A percentile compares a stretch with the other conserved stretches of the same genome.
phyloP scores from a whole-genome alignment of 2,888 invertebrate species.

The Erpobdella octoculata region DNA sequence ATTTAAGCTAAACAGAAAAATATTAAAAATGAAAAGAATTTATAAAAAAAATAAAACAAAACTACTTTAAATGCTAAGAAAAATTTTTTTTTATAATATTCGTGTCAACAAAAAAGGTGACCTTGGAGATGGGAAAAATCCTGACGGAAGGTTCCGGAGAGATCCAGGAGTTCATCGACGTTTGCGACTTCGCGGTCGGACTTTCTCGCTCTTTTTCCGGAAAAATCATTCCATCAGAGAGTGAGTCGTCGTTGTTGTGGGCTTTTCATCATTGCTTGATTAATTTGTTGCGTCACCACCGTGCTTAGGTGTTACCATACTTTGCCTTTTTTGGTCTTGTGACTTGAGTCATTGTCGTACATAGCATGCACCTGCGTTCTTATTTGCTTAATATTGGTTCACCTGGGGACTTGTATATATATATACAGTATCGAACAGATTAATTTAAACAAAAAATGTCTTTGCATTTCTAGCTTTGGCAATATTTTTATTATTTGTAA shows the following conservation, averaged over 20 bases:
- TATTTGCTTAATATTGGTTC: no score
- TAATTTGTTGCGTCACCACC: no score
- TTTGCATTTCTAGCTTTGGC: no score
- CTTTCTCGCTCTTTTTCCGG: constrained; percentile 65
- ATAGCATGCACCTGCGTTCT: no score
- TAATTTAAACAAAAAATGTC: no score
- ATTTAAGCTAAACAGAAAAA: neutral
- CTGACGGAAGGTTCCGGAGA: constrained; percentile 84
- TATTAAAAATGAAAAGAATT: neutral
- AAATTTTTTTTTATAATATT: neutral
- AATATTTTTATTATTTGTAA: no score
- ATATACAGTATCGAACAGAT: no score
- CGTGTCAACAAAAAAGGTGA: constrained; percentile 55
- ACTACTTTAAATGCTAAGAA: no score
- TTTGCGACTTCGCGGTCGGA: constrained; percentile 94
- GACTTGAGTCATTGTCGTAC: no score
- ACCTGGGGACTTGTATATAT: no score
- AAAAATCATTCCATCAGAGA: constrained; percentile 79
- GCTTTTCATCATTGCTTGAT: neutral
- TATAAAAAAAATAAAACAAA: neutral
- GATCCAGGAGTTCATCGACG: constrained; percentile 58
- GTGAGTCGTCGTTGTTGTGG: constrained; percentile 42
- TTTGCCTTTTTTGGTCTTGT: no score
- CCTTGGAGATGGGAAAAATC: constrained; percentile 98
- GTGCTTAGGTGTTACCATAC: no score